Percentiles rank a stretch among this genome's conserved stretches.
Conservation (phyloP, 2,797 vertebrate species). For the Hemibagrus guttatus region DNA sequence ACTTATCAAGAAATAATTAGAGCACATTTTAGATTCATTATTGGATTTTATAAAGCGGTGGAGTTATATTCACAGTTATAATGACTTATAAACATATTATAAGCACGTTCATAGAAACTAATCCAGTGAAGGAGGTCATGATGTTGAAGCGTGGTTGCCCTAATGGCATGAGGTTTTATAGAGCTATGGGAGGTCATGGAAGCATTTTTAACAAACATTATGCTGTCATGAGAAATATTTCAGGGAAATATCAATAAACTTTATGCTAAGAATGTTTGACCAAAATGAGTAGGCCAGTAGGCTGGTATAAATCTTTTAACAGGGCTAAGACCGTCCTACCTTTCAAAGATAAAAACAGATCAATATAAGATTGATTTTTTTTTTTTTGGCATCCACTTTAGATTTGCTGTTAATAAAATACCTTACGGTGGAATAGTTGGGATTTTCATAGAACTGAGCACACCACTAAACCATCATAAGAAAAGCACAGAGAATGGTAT, state of each 20-base stretch:
- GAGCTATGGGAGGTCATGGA: neutral
- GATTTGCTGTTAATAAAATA: neutral
- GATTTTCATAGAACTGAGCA: neutral
- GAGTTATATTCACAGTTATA: neutral
- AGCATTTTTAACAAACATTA: neutral
- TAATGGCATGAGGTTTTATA: neutral
- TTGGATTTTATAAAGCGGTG: neutral
- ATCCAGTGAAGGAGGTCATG: neutral
- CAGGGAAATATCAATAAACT: neutral
- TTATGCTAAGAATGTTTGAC: neutral
- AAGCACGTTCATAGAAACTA: neutral
- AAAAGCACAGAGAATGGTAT: neutral
- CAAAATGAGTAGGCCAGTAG: neutral
- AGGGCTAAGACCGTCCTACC: neutral
- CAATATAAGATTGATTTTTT: neutral
- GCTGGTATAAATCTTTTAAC: neutral
- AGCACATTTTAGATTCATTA: neutral
- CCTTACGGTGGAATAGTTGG: neutral
- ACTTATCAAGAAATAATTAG: neutral
- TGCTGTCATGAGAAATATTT: conserved; percentile 3
- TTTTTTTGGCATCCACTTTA: neutral
- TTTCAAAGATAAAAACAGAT: conserved; percentile 11
- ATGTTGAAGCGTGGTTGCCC: conserved; percentile 18
- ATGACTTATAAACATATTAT: too few species aligned
- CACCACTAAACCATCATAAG: neutral